Base-by-base conservation (phyloP, 2,113 vertebrate genomes). In the Motacilla tschutschensis region DNA sequence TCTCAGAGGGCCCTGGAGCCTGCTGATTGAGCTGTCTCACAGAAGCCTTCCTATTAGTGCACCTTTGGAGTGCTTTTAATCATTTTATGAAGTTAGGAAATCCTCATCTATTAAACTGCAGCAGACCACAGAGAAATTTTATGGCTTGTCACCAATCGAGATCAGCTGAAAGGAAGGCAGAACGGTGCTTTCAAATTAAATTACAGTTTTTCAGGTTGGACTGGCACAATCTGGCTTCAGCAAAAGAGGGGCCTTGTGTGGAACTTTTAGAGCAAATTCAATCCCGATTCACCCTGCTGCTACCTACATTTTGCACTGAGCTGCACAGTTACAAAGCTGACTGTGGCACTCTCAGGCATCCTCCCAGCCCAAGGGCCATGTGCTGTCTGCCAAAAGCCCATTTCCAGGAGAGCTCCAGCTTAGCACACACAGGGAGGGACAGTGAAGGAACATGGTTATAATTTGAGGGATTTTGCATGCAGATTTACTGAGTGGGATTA, bases 121-220 rank as follows among this genome's bases (percentile, higher is more conserved):
- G 71, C 5, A 1, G 88, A 94, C 77, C 92, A 96, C 79, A 65
- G 77, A 90, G 69, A 86, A 65, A 86, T 86, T 65, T 91, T 91
- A 93, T 59, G 41, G 76, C 85, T 93, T 9, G 25, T 92, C 89
- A 92, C 73, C 88, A 83, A 5, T 46, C 1, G 8, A 87, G 85
- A 94, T 69, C 77, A 90, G 81, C 89, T 71, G 60, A 79, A 93
- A 85, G 77, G 51, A 88, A 84, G 75, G 85, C 82, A 77, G 80
- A 91, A 83, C 6, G 6, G 46, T 47, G 64, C 79, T 90, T 92
- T 93, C 82, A 93, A 94, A 94, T 94, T 94, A 94, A 95, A 95
- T 92, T 92, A 86, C 74, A 67, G 67, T 71, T 93, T 93, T 93
- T 91, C 77, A 74, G 90, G 76, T 81, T 89, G 87, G 88, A 89